These are phyloP conservation scores for Ceyx cyanopectus DNA, from an alignment of 2,113 vertebrate species.

Conservation along the genomic window DNA sequence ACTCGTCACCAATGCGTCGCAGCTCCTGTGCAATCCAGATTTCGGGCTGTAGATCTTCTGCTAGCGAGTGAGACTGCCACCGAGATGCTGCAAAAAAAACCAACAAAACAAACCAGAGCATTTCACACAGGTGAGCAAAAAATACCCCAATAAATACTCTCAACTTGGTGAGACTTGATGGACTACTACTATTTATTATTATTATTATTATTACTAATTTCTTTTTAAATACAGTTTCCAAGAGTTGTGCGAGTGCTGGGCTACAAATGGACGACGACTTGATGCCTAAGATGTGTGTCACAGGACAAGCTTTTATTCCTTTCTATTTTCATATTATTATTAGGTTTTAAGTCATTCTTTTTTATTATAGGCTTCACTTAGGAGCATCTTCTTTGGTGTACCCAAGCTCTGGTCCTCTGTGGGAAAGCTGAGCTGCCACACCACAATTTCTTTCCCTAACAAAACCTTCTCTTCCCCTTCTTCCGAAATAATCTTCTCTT, in stretches of 20 bases:
- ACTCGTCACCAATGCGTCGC: constrained; percentile 90
- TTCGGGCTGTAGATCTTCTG: constrained; percentile 80
- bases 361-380: neutral
- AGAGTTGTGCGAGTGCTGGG: neutral
- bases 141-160: too few relatives aligned
- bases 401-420: neutral
- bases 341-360: neutral
- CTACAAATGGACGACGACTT: fast-evolving
- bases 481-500: neutral
- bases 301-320: neutral
- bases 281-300: fast-evolving
- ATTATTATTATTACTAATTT: neutral
- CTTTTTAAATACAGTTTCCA: neutral
- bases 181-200: neutral
- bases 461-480: neutral
- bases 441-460: neutral
- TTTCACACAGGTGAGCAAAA: neutral
- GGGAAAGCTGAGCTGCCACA: neutral
- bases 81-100: constrained; percentile 70
- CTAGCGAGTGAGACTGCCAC: constrained; percentile 69
- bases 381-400: neutral
- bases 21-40: constrained; percentile 86
- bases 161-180: neutral
- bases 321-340: neutral
- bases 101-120: neutral